These are phyloP conservation scores for Zygaena filipendulae DNA, from an alignment of 2,888 invertebrate genomes.

Conservation along the genomic window DNA sequence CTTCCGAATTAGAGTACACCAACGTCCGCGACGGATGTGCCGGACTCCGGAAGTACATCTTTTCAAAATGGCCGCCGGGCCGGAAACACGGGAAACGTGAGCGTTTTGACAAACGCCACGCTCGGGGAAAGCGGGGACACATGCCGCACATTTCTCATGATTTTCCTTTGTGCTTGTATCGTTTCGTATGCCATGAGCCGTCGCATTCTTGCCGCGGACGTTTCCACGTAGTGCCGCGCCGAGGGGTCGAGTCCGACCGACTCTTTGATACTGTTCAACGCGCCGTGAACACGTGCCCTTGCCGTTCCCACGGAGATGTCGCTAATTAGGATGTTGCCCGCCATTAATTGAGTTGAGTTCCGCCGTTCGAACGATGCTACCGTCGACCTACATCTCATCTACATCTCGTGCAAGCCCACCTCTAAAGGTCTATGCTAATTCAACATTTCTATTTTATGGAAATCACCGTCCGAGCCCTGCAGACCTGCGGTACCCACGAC, in stretches of 20 bases:
- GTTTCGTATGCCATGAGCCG: conserved; percentile 11
- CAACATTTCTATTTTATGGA: too few relatives aligned
- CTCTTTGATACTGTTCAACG: conserved; percentile 24
- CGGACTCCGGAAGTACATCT: conserved; percentile 51
- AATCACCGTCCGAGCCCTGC: too few relatives aligned
- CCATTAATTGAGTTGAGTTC: conserved; percentile 2
- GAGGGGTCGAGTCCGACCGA: conserved; percentile 11
- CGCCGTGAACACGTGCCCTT: too few relatives aligned
- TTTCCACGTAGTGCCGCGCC: conserved; percentile 13
- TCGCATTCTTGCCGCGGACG: conserved; percentile 16
- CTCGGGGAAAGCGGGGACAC: conserved; percentile 44
- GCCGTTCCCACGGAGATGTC: too few relatives aligned
- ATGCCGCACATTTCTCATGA: conserved; percentile 40
- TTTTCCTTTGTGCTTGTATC: conserved; percentile 27
- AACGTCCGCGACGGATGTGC: conserved; percentile 24
- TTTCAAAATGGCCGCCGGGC: conserved; percentile 57
- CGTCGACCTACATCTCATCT: too few relatives aligned
- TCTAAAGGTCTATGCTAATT: too few relatives aligned
- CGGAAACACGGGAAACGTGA: conserved; percentile 61
- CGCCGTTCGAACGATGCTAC: conserved; percentile 1
- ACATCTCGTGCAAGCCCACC: too few relatives aligned
- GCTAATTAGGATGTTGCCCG: conserved; percentile 21
- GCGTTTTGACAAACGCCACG: conserved; percentile 58
- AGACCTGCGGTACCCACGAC: too few relatives aligned
- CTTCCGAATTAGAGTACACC: conserved; percentile 41